These are phyloP conservation scores for Nomada ferruginata DNA, from an alignment of 2,888 invertebrate species.

Conservation along the genomic window DNA sequence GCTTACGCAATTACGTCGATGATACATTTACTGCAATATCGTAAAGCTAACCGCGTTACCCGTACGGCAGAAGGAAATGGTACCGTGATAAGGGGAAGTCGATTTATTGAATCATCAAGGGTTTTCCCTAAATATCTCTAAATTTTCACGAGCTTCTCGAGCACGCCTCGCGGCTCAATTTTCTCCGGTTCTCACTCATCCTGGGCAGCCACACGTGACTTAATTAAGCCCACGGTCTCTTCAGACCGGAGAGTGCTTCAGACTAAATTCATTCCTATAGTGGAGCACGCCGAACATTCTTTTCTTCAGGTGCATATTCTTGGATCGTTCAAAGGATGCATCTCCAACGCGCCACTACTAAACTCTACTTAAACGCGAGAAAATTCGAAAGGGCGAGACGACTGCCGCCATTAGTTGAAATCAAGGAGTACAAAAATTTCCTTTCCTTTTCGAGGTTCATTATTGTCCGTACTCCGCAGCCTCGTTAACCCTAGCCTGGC, in stretches of 20 bases:
- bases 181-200: constrained; percentile 34
- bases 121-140: background rate
- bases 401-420: constrained; percentile 35
- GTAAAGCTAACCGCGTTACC: background rate
- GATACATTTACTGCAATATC: background rate
- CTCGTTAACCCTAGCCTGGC: constrained; percentile 58
- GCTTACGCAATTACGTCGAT: background rate
- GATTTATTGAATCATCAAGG: background rate
- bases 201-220: constrained; percentile 22
- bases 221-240: constrained; percentile 34
- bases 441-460: constrained; percentile 61
- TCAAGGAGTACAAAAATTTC: constrained; percentile 36
- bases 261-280: constrained; percentile 29
- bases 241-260: constrained; percentile 19
- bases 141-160: constrained; percentile 21
- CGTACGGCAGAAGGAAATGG: background rate
- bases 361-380: constrained; percentile 20
- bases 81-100: too few relatives aligned
- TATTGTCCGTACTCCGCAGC: constrained; percentile 61
- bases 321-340: background rate
- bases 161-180: constrained; percentile 13
- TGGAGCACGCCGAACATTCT: constrained; percentile 13
- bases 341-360: background rate
- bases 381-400: background rate
- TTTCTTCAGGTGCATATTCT: background rate